Conservation (phyloP, 2,797 vertebrate species). For the Morus bassanus region DNA sequence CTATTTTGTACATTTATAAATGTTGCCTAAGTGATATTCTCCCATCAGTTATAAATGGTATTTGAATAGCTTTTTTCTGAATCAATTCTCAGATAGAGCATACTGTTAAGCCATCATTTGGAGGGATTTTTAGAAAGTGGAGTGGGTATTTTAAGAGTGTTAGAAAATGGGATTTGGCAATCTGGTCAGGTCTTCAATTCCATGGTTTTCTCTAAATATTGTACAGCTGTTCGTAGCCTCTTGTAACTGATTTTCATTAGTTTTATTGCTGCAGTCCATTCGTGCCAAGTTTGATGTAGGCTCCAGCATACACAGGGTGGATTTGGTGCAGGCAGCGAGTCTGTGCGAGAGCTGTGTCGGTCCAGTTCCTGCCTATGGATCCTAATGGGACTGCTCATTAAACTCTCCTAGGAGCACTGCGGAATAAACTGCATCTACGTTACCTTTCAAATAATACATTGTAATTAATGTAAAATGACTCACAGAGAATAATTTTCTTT, state of each 20-base stretch:
- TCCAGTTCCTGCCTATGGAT: background rate
- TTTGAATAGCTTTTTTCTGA: background rate
- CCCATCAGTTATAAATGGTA: background rate
- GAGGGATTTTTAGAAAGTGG: background rate
- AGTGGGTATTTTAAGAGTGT: background rate
- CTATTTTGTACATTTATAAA: background rate
- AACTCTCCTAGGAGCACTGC: background rate
- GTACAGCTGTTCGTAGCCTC: constrained; percentile 18
- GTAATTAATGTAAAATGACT: constrained; percentile 50
- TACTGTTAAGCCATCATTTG: background rate
- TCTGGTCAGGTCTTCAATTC: background rate
- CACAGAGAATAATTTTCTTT: constrained; percentile 40
- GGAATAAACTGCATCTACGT: background rate
- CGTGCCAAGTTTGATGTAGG: background rate
- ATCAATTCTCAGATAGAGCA: background rate
- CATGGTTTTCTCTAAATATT: constrained; percentile 12
- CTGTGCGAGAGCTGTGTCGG: background rate
- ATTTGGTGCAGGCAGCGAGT: background rate
- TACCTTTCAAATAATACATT: constrained; percentile 30
- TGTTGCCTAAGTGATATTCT: background rate
- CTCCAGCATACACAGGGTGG: background rate
- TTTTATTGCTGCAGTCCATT: constrained; percentile 13
- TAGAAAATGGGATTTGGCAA: background rate
- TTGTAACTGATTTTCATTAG: constrained; percentile 30
- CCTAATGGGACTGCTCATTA: background rate